Percentiles rank a stretch among this genome's conserved stretches.
These are phyloP conservation scores for Drosophila borborema DNA, from an alignment of 2,888 invertebrate genomes.

Conservation along the genomic window DNA sequence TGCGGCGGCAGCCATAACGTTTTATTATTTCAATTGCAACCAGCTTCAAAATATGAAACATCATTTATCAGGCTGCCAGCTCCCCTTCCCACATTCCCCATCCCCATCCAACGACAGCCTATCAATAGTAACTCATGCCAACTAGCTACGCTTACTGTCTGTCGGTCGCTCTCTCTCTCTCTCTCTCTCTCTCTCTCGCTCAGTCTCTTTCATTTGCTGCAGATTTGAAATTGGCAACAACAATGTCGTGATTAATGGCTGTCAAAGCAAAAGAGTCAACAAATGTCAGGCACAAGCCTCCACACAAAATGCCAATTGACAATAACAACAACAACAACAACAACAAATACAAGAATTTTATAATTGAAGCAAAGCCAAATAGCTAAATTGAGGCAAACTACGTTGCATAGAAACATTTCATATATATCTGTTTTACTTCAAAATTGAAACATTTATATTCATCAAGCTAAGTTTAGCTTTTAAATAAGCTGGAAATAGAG, in stretches of 20 bases:
- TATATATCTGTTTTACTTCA: neutral
- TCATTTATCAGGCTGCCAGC: constrained; percentile 68
- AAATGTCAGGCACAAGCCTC: constrained; percentile 66
- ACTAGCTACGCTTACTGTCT: constrained; percentile 2
- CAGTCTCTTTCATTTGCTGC: constrained; percentile 33
- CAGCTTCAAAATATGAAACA: constrained; percentile 73
- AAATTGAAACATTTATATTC: neutral
- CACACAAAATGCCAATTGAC: constrained; percentile 56
- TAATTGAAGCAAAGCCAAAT: constrained; percentile 15
- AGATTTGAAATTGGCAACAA: constrained; percentile 77
- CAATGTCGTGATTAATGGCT: constrained; percentile 79
- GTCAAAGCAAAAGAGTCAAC: constrained; percentile 80
- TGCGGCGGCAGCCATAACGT: constrained; percentile 39
- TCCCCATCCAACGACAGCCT: neutral
- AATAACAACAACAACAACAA: constrained; percentile 35
- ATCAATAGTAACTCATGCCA: constrained; percentile 2
- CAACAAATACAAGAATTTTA: constrained; percentile 26
- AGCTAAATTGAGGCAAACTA: constrained; percentile 12
- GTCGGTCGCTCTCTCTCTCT: neutral
- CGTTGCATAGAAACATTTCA: neutral
- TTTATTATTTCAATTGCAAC: constrained; percentile 78
- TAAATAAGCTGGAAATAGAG: neutral
- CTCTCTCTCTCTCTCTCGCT: neutral
- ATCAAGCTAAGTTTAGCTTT: neutral
- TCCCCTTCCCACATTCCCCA: too few relatives aligned